Base-by-base conservation (phyloP, 2,888 invertebrate genomes). In the Cosmia pyralina region DNA sequence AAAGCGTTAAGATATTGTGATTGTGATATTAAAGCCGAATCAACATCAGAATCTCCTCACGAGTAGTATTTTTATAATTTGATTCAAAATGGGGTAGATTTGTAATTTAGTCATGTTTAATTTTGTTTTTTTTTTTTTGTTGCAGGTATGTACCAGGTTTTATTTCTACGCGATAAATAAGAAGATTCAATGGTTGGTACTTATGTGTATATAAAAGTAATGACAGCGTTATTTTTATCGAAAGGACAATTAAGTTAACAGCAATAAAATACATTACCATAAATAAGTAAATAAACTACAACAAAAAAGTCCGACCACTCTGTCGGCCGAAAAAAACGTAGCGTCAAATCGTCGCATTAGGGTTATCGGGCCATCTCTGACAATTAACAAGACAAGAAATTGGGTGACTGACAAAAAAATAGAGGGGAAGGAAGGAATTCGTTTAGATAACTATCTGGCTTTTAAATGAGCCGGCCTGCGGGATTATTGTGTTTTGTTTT, bases 381-480 rank as follows among this genome's bases (percentile, higher is more conserved):
- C 84, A 86, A 86, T 84, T 86, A 84, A 82, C 84, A 84, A 59
- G 71, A 70, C 77, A 69, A 70, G 70, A 50, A 77, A 87, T 80
- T 79, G 69, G 82, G 80, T 77, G 79, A 60, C 75, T 22, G 38
- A 73, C 64, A 73, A 74, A 81, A 73, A 81, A 75, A 74, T 64
- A 63, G 69, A 68, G 66, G 72, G 73, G 67, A 70, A 75, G 87
- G 87, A 88, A 86, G 81, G 78, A 75, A 74, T 77, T 82, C 77
- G 78, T 88, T 84, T 66, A 81, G 86, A 88, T 88, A 79, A 74
- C 75, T 64, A 87, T 88, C 88, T 71, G 69, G 67, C 65, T 79
- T 79, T 79, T 83, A 77, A 63, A 83, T 85, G 88, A 85, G 80
- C 28, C n/a, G 75, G 78, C 75, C 38, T 4, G 64, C 38, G 19